A percentile compares a stretch with the other conserved stretches of the same genome.
Conservation (phyloP, 2,797 vertebrate genomes). For the Crax fasciolata region DNA sequence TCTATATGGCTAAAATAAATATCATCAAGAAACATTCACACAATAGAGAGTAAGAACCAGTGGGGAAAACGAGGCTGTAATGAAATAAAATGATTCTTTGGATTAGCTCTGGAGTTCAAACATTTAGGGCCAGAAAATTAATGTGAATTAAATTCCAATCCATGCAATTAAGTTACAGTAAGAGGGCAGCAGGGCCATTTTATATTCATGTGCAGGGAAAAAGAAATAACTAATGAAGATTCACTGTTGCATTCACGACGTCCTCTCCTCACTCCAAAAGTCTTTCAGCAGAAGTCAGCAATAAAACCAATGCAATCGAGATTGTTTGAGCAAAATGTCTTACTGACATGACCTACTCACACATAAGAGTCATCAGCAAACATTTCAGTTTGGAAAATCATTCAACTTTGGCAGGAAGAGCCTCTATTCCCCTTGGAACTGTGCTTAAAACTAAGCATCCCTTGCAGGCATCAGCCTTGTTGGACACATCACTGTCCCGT, state of each 20-base stretch:
- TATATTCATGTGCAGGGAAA: neutral
- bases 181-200: neutral
- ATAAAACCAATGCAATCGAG: neutral
- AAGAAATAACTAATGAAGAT: neutral
- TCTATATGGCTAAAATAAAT: neutral
- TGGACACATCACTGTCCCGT: neutral
- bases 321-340: neutral
- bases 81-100: conserved; percentile 34
- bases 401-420: neutral
- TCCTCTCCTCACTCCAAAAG: neutral
- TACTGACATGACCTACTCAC: neutral
- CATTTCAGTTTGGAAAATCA: neutral
- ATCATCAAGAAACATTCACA: conserved; percentile 2
- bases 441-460: neutral
- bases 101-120: conserved; percentile 35
- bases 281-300: neutral
- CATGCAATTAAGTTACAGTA: conserved; percentile 14
- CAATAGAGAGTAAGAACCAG: conserved; percentile 5
- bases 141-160: conserved; percentile 40
- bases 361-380: neutral
- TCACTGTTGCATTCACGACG: neutral
- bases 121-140: neutral
- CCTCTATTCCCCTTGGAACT: neutral
- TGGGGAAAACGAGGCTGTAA: neutral
- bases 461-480: neutral